Percentiles rank a stretch among this genome's conserved stretches.
Conservation (phyloP, 2,888 invertebrate species). For the Dorcus hopei region DNA sequence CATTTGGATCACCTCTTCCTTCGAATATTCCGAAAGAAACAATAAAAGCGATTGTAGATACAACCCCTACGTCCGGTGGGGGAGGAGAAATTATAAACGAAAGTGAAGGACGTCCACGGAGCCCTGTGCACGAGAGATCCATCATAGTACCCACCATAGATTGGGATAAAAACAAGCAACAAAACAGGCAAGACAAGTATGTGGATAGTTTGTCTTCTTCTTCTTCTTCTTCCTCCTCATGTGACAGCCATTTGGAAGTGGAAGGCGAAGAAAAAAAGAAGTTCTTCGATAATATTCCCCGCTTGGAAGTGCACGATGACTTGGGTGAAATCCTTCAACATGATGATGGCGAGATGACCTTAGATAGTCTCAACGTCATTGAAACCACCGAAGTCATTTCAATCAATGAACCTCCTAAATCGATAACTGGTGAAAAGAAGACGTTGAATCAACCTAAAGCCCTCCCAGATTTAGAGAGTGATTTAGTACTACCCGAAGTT, state of each 20-base stretch:
- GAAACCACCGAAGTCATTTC: conserved; percentile 19
- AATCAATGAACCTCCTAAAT: conserved; percentile 27
- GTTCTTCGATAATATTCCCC: conserved; percentile 48
- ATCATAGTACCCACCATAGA: conserved; percentile 63
- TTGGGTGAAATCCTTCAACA: conserved; percentile 24
- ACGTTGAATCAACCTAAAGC: conserved; percentile 47
- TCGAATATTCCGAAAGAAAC: conserved; percentile 7
- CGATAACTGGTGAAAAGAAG: conserved; percentile 45
- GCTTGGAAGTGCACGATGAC: conserved; percentile 64
- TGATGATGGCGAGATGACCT: conserved; percentile 26
- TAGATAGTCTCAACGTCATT: conserved; percentile 32
- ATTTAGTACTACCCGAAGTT: conserved; percentile 32
- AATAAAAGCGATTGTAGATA: conserved; percentile 17
- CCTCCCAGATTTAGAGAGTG: conserved; percentile 39
- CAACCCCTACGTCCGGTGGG: conserved; percentile 13
- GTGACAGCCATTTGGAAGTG: conserved; percentile 31
- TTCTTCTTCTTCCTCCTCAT: no score
- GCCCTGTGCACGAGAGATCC: conserved; percentile 63
- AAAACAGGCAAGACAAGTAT: conserved; percentile 24
- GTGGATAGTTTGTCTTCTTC: conserved; percentile 17
- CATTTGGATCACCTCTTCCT: conserved; percentile 18
- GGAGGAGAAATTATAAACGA: conserved; percentile 36
- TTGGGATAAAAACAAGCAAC: conserved; percentile 51
- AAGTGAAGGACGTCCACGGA: conserved; percentile 54
- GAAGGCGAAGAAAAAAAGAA: conserved; percentile 34